These are phyloP conservation scores for Apolygus lucorum DNA, from an alignment of 1,140 invertebrate genomes.

Conservation along the genomic window DNA sequence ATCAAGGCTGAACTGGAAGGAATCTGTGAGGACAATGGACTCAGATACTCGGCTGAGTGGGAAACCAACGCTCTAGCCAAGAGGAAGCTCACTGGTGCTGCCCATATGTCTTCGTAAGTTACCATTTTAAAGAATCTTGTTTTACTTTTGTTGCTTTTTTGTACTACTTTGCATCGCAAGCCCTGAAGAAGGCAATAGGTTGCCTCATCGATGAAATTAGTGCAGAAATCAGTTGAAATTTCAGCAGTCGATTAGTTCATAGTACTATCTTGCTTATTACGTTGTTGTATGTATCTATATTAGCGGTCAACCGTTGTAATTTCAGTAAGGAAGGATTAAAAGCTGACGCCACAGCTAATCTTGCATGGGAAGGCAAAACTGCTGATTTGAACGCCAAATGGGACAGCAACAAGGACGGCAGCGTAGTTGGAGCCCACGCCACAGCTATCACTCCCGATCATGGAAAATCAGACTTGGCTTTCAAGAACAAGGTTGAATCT, in stretches of 20 bases:
- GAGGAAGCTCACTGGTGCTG: conserved; percentile 25
- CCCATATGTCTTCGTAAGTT: neutral
- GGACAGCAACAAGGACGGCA: conserved; percentile 30
- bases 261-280: too few species aligned
- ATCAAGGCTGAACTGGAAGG: conserved; percentile 22
- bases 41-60: conserved; percentile 14
- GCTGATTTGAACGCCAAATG: conserved; percentile 46
- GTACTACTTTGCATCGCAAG: neutral
- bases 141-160: neutral
- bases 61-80: conserved; percentile 10
- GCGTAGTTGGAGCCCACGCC: conserved; percentile 8
- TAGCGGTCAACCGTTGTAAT: too few species aligned
- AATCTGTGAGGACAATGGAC: neutral
- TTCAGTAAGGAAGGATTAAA: conserved; percentile 10
- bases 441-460: conserved; percentile 23
- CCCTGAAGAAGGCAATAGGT: neutral
- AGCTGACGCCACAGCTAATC: conserved; percentile 6
- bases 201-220: too few species aligned
- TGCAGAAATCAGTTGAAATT: too few species aligned
- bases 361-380: conserved; percentile 27
- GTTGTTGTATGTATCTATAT: too few species aligned
- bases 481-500: conserved; percentile 23
- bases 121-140: too few species aligned
- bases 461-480: conserved; percentile 26
- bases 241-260: too few species aligned